Conservation (phyloP, 2,113 vertebrate species). For the Columba livia region DNA sequence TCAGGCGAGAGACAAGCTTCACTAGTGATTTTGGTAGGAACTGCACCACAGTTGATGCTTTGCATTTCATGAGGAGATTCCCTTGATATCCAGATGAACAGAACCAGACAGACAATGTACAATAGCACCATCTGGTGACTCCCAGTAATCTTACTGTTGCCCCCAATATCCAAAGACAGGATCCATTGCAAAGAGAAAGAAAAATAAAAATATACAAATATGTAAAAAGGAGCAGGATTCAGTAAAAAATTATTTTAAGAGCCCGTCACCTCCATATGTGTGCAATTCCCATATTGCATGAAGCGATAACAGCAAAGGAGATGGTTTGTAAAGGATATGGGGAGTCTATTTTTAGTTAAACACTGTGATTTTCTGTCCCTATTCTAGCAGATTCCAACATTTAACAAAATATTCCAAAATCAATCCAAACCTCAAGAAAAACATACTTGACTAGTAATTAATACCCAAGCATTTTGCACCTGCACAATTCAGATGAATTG, state of each 20-base stretch:
- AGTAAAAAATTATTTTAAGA: not conserved
- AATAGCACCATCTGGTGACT: constrained; percentile 72
- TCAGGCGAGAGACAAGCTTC: not conserved
- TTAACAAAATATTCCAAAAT: not conserved
- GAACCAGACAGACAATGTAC: constrained; percentile 34
- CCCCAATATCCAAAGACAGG: not conserved
- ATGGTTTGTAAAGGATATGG: not conserved
- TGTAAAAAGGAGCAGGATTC: not conserved
- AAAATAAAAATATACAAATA: not conserved
- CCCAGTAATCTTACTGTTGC: constrained; percentile 24
- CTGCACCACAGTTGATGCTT: not conserved
- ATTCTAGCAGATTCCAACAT: not conserved
- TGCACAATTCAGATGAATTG: not conserved
- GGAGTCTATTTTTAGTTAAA: not conserved
- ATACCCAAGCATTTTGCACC: not conserved
- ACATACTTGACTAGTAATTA: not conserved
- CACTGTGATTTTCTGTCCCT: not conserved
- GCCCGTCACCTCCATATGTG: not conserved
- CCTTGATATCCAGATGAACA: not conserved
- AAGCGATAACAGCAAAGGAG: not conserved
- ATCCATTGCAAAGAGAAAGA: not conserved
- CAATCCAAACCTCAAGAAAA: not conserved
- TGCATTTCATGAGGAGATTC: not conserved
- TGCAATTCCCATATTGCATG: not conserved
- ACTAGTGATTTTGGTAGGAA: not conserved